Base-by-base conservation (phyloP, 2,113 vertebrate species). In the Poeciliopsis occidentalis region DNA sequence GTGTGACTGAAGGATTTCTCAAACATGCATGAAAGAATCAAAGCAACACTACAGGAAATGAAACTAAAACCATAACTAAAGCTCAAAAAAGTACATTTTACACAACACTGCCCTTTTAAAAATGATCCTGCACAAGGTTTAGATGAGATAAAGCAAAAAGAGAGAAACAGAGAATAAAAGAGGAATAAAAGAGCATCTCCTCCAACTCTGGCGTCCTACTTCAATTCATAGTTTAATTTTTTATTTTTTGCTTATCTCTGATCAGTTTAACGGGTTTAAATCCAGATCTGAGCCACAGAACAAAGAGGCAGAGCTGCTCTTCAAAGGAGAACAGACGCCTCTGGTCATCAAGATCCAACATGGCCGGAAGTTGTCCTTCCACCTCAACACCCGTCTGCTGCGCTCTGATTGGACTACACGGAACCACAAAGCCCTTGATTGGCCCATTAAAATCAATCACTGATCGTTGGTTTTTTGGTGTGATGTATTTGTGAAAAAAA, bases 351-450 rank as follows among this genome's bases (percentile, higher is more conserved):
- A 31, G 39, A 62, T 60, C 73, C 83, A 72, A 79, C 60, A 67
- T 75, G 80, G 75, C 83, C 15, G 17, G 44, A 47, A 7, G 44
- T 17, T 17, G 17, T 47, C 17, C 4, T 4, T 17, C 4, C 17
- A 15, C 1, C 4, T 6, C 44, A 47, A 19, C 17, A 7, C 19
- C 67, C 72, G 74, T 63, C 60, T 54, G 12, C 67, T 13, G 54
- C 64, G 32, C 64, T 65, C 47, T 84, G 79, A 89, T 85, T 79
- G 57, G 78, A 73, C 72, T 74, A 63, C 19, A 3, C 39, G 4
- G 39, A 41, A 15, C 19, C 19, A 66, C 1, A 0, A 13, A 61
- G 64, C 15, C 15, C 29, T 60, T 66, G 72, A 83, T 72, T 84
- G 81, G 75, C 67, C 75, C n/a, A 17, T 62, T 30, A 29, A 29